Percentiles rank a stretch among this genome's conserved stretches.
Evolutionary conservation across 1,140 invertebrate genomes (phyloP).

Genomic region (Leptoteleia sp.): DNA sequence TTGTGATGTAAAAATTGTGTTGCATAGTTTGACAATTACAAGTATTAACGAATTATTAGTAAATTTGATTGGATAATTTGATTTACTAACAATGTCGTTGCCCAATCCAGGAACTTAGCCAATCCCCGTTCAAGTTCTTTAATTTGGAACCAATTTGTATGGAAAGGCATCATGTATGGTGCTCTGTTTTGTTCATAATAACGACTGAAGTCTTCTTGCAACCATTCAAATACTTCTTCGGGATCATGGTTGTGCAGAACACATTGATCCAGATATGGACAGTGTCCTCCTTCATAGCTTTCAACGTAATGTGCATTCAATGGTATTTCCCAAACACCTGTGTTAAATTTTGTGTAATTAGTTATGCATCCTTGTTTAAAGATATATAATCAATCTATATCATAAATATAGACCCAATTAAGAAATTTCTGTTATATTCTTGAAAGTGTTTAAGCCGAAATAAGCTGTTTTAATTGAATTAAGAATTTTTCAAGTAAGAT

Average conservation of each 20-base stretch:
- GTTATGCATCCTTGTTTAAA: too few relatives aligned
- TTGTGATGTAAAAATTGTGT: too few relatives aligned
- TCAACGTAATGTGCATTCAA: constrained; percentile 95
- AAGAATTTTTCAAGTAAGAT: too few relatives aligned
- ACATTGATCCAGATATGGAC: constrained; percentile 95
- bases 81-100: constrained; percentile 86
- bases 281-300: constrained; percentile 94
- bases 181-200: constrained; percentile 93
- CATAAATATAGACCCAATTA: too few relatives aligned
- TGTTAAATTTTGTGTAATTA: not conserved
- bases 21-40: too few relatives aligned
- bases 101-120: constrained; percentile 93
- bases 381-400: too few relatives aligned
- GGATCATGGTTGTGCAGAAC: constrained; percentile 94
- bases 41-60: too few relatives aligned
- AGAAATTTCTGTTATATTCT: too few relatives aligned
- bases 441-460: too few relatives aligned
- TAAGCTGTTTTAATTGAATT: too few relatives aligned
- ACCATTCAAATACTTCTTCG: constrained; percentile 93
- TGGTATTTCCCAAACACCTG: constrained; percentile 96
- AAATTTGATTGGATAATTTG: too few relatives aligned
- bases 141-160: constrained; percentile 97
- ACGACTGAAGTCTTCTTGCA: constrained; percentile 93
- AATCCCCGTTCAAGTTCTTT: constrained; percentile 91
- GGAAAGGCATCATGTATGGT: constrained; percentile 96